Evolutionary conservation across 2,888 invertebrate species (phyloP).

Genomic region (Netelia virgata): DNA sequence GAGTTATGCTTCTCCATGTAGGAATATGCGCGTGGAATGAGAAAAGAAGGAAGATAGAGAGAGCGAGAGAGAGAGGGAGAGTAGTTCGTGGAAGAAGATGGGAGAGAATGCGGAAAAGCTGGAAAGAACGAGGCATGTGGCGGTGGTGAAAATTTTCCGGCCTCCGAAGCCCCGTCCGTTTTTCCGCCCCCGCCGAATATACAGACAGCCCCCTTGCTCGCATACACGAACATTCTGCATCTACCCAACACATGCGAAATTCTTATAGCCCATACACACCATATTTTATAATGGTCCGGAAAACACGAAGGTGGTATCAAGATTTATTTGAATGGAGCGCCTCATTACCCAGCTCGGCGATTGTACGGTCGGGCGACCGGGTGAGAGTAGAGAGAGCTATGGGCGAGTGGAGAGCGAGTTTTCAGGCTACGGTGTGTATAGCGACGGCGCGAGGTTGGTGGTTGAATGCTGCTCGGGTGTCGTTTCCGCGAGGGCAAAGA

Average conservation of each 20-base stretch:
- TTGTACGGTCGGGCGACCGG: conserved; percentile 78
- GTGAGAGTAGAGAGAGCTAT: conserved; percentile 68
- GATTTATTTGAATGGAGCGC: conserved; percentile 84
- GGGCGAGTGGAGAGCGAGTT: conserved; percentile 59
- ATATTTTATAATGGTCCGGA: conserved; percentile 80
- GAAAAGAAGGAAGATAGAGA: conserved; percentile 24
- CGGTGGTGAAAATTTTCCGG: conserved; percentile 73
- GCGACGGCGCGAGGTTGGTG: conserved; percentile 40
- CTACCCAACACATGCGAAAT: conserved; percentile 14
- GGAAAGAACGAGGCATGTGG: conserved; percentile 69
- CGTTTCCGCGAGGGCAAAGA: conserved; percentile 49
- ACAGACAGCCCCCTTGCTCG: conserved; percentile 14
- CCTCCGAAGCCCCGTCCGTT: conserved; percentile 69
- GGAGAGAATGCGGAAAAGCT: conserved; percentile 61
- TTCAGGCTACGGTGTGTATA: conserved; percentile 58
- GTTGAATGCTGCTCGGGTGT: conserved; percentile 44
- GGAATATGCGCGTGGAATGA: conserved; percentile 31
- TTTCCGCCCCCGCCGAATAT: conserved; percentile 18
- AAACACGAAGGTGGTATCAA: conserved; percentile 83
- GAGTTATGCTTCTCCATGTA: conserved; percentile 60
- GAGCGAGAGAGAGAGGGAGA: conserved; percentile 12
- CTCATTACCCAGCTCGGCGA: conserved; percentile 83
- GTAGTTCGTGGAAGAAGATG: conserved; percentile 62
- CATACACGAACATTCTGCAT: conserved; percentile 32
- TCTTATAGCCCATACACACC: conserved; percentile 48